Conservation (phyloP, 1,140 invertebrate genomes). For the Solenopsis fugax region DNA sequence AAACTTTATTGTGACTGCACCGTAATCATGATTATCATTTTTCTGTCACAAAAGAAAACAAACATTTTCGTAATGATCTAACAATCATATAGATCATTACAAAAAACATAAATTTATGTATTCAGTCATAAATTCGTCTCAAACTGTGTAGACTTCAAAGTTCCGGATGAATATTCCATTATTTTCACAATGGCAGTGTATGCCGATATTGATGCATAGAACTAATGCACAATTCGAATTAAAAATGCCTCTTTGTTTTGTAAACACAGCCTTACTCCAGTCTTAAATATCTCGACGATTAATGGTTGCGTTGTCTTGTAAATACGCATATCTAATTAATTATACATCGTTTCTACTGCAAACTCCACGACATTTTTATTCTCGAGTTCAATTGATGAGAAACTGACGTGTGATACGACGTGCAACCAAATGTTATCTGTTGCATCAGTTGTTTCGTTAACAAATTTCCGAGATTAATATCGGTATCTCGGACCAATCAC, state of each 20-base stretch:
- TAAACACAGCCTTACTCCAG: neutral
- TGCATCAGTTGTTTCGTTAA: neutral
- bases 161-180: neutral
- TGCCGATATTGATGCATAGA: neutral
- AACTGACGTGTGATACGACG: neutral
- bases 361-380: neutral
- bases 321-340: neutral
- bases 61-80: too few relatives aligned
- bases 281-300: slow-evolving; percentile 1
- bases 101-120: neutral
- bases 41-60: neutral
- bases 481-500: slow-evolving; percentile 6
- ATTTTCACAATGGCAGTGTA: neutral
- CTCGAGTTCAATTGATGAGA: neutral
- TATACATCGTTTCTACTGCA: neutral
- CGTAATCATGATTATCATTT: neutral
- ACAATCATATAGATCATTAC: neutral
- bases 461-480: neutral
- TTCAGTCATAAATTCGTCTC: neutral
- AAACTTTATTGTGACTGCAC: neutral
- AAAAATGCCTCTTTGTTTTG: slow-evolving; percentile 22
- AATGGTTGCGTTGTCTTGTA: slow-evolving; percentile 2
- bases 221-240: slow-evolving; percentile 6
- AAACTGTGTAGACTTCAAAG: neutral
- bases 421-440: neutral